Conservation (phyloP, 2,797 vertebrate genomes). For the Tiaroga cobitis region DNA sequence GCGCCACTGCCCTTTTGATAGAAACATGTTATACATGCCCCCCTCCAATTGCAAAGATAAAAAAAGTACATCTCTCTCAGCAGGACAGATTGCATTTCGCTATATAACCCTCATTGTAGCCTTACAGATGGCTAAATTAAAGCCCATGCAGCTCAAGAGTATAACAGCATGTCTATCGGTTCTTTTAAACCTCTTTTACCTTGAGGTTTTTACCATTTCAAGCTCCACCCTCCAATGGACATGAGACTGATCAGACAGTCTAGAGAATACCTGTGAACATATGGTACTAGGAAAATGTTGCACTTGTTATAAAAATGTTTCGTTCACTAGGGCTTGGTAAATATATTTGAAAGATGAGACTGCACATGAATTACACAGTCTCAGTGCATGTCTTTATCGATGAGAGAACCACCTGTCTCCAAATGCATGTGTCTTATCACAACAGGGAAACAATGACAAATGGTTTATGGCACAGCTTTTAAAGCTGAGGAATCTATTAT, state of each 20-base stretch:
- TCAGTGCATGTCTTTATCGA: not conserved
- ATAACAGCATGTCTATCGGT: not conserved
- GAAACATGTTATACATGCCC: not conserved
- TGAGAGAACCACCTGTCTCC: constrained; percentile 11
- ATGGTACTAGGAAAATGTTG: constrained; percentile 10
- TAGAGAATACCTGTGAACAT: constrained; percentile 16
- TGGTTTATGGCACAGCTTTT: constrained; percentile 4
- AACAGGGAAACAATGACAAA: constrained; percentile 24
- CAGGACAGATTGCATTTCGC: not conserved
- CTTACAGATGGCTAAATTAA: constrained; percentile 28
- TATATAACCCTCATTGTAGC: not conserved
- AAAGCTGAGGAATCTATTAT: constrained; percentile 33
- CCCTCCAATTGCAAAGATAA: not conserved
- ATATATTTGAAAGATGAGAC: constrained; percentile 20
- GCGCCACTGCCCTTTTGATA: too few relatives aligned
- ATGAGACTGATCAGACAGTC: not conserved
- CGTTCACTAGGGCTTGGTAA: not conserved
- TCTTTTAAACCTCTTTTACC: constrained; percentile 8
- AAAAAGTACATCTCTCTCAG: not conserved
- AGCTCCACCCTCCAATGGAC: not conserved
- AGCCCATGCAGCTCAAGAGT: constrained; percentile 1
- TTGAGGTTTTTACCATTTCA: constrained; percentile 8
- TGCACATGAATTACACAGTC: not conserved
- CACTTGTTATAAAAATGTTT: constrained; percentile 15
- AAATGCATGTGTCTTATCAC: not conserved